These are phyloP conservation scores for Drosophila aff. DNA, from an alignment of 1,140 invertebrate genomes.

Conservation along the genomic window DNA sequence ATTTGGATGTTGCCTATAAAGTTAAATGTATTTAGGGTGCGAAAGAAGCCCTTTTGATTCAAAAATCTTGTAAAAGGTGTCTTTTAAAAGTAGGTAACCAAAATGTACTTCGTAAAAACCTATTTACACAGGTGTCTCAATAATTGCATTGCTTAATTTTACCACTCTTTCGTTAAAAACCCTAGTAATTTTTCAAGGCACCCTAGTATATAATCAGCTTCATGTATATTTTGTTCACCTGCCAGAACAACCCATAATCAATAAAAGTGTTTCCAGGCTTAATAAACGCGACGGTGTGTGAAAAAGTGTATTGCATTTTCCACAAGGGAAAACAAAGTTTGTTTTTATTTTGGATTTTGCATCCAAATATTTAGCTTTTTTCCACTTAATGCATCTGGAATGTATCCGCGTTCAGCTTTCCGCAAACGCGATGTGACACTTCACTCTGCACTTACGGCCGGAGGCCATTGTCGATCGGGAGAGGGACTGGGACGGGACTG, in stretches of 20 bases:
- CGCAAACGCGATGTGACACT: slow-evolving; percentile 45
- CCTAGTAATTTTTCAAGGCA: too few relatives aligned
- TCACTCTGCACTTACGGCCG: slow-evolving; percentile 30
- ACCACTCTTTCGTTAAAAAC: too few relatives aligned
- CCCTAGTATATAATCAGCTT: too few relatives aligned
- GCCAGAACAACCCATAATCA: neutral
- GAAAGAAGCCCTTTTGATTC: too few relatives aligned
- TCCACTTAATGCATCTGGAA: slow-evolving; percentile 30
- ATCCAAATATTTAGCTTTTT: slow-evolving; percentile 15
- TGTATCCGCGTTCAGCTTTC: slow-evolving; percentile 21
- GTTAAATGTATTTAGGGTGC: too few relatives aligned
- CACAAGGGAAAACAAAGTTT: neutral
- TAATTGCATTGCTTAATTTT: too few relatives aligned
- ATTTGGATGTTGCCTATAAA: too few relatives aligned
- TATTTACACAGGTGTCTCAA: too few relatives aligned
- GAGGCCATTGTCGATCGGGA: slow-evolving; percentile 18
- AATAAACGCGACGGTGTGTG: neutral
- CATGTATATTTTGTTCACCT: neutral
- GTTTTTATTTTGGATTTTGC: slow-evolving; percentile 11
- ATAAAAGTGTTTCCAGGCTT: neutral
- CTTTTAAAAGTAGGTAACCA: too few relatives aligned
- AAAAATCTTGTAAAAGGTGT: too few relatives aligned
- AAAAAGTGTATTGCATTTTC: neutral
- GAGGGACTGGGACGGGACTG: neutral
- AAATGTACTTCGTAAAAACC: too few relatives aligned